phyloP scores from a whole-genome alignment of 2,113 vertebrate genomes.

The Galbula dea region DNA sequence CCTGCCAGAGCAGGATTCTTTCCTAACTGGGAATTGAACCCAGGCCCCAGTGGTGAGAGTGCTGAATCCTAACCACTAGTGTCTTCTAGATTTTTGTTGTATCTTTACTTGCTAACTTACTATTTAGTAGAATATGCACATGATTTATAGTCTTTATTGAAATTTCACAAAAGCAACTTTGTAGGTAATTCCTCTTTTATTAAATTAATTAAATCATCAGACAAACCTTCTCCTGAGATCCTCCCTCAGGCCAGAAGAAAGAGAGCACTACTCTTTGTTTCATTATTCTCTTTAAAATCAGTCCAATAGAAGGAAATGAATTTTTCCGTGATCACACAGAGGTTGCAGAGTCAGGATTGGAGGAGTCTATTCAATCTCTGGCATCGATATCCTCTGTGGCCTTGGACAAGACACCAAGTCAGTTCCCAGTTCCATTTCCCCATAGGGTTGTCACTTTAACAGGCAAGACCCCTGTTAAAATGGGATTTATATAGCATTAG shows the following conservation, averaged over 20 bases:
- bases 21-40: too few relatives aligned
- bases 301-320: constrained; percentile 18
- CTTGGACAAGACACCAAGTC: neutral
- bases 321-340: neutral
- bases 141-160: neutral
- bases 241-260: neutral
- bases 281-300: constrained; percentile 5
- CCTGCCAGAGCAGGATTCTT: too few relatives aligned
- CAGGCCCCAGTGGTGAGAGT: too few relatives aligned
- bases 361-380: rapidly evolving
- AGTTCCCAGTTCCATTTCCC: neutral
- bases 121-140: neutral
- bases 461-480: too few relatives aligned
- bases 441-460: too few relatives aligned
- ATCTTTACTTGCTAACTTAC: neutral
- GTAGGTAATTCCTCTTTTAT: neutral
- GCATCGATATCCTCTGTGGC: neutral
- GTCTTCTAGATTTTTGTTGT: neutral
- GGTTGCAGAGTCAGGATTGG: neutral
- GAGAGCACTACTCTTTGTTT: neutral
- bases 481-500: neutral
- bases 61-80: too few relatives aligned
- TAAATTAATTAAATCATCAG: constrained; percentile 15
- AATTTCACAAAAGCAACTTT: neutral
- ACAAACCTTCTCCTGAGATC: neutral